phyloP scores from a whole-genome alignment of 2,113 vertebrate species.

The Elanoides forficatus region DNA sequence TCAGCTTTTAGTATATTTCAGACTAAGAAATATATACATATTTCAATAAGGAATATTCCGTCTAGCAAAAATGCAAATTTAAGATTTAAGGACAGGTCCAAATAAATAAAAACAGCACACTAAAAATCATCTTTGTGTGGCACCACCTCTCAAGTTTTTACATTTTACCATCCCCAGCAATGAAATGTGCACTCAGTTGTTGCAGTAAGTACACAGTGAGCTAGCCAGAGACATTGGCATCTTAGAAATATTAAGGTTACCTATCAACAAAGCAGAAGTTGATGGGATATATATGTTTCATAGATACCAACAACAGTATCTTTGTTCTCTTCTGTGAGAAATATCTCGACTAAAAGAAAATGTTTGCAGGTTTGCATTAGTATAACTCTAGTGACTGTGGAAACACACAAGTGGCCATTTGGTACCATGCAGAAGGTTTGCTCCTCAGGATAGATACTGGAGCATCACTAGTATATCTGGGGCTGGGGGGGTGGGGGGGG shows the following conservation, averaged over 20 bases:
- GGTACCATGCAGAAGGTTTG: background rate
- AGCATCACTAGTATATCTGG: background rate
- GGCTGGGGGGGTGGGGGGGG: background rate
- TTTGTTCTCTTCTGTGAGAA: background rate
- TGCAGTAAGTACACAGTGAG: background rate
- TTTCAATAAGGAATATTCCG: background rate
- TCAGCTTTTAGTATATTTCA: background rate
- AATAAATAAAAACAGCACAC: background rate
- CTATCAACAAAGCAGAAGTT: background rate
- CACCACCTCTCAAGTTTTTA: background rate
- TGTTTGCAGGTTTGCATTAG: background rate
- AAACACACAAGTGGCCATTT: background rate
- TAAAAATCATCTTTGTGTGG: background rate
- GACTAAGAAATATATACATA: background rate
- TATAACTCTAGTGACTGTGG: background rate
- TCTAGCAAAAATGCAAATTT: background rate
- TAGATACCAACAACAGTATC: background rate
- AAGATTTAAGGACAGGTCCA: background rate
- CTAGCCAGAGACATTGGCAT: background rate
- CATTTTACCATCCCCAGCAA: background rate
- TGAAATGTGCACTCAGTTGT: background rate
- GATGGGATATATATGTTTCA: background rate
- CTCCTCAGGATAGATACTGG: background rate
- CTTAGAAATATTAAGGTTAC: background rate
- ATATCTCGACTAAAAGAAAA: background rate